Evolutionary conservation across 2,113 vertebrate species (phyloP).

Genomic region (Spea bombifrons): DNA sequence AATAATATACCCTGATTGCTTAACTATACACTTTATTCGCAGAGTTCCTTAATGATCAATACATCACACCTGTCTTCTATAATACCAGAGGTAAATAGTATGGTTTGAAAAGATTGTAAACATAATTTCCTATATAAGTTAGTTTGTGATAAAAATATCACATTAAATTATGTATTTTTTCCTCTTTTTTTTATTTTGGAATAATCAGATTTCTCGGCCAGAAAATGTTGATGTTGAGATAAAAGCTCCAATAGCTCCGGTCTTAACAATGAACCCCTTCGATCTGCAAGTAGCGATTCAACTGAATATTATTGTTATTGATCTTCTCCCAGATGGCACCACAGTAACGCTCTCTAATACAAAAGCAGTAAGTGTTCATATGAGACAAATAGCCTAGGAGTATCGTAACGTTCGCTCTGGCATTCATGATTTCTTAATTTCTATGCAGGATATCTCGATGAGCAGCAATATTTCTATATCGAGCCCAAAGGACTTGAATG

Average conservation of each 20-base stretch:
- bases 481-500: not conserved
- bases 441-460: not conserved
- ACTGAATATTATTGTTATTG: not conserved
- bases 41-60: not conserved
- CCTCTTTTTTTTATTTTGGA: not conserved
- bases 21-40: not conserved
- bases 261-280: not conserved
- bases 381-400: not conserved
- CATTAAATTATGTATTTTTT: not conserved
- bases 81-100: not conserved
- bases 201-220: constrained; percentile 11
- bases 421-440: not conserved
- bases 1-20: not conserved
- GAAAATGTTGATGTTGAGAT: not conserved
- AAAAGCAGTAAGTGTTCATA: not conserved
- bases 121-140: not conserved
- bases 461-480: not conserved
- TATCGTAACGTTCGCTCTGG: not conserved
- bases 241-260: not conserved
- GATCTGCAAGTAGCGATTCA: constrained; percentile 2
- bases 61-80: not conserved
- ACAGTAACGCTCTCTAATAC: not conserved
- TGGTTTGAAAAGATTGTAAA: not conserved
- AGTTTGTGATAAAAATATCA: too few species aligned
- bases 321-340: not conserved